Evolutionary conservation across 2,888 invertebrate species (phyloP).

Genomic region (Emmelina monodactyla): DNA sequence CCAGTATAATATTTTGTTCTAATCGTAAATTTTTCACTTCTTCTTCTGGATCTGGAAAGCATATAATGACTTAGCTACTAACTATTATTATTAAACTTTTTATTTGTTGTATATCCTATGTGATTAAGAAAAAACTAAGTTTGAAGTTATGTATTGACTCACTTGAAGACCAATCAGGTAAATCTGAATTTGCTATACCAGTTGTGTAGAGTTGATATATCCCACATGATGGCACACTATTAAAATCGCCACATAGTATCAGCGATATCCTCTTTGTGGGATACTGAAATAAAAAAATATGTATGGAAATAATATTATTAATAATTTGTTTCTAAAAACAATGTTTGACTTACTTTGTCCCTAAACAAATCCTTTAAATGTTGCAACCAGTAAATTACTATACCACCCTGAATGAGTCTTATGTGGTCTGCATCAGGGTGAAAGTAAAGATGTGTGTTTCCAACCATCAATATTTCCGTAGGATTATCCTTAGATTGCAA

Average conservation of each 20-base stretch:
- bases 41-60: constrained; percentile 72
- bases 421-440: constrained; percentile 92
- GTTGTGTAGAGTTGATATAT: constrained; percentile 80
- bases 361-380: constrained; percentile 51
- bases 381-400: constrained; percentile 74
- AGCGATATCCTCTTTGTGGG: constrained; percentile 63
- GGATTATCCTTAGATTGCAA: constrained; percentile 66
- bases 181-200: constrained; percentile 69
- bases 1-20: constrained; percentile 69
- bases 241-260: constrained; percentile 92
- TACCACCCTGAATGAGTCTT: constrained; percentile 82
- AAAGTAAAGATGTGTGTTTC: constrained; percentile 94
- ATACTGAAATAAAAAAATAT: constrained; percentile 23
- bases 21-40: constrained; percentile 70
- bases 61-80: too few relatives aligned
- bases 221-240: constrained; percentile 84
- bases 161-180: constrained; percentile 83
- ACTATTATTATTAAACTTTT: too few relatives aligned
- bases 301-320: constrained; percentile 4
- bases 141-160: constrained; percentile 44
- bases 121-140: not conserved
- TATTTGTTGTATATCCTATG: not conserved
- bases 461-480: constrained; percentile 70
- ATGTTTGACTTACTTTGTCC: constrained; percentile 26
- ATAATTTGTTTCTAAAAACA: not conserved